Conservation (phyloP, 1,140 invertebrate species). For the Polyergus mexicanus region DNA sequence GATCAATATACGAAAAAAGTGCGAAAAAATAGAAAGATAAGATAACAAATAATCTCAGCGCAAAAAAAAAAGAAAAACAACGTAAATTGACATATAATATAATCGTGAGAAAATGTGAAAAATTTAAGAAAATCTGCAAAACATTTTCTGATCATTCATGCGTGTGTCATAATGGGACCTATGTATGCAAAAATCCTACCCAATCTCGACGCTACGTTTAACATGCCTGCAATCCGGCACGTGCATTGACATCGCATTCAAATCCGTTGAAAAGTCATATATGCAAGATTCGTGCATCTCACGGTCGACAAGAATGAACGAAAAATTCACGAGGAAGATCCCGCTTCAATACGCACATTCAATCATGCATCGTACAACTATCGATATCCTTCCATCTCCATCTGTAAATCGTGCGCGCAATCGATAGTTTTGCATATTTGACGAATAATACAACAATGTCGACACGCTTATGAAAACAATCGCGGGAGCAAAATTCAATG, state of each 20-base stretch:
- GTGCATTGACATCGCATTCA: constrained; percentile 14
- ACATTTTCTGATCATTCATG: neutral
- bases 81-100: neutral
- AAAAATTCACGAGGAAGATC: constrained; percentile 26
- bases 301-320: constrained; percentile 10
- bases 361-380: constrained; percentile 7
- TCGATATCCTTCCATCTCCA: constrained; percentile 18
- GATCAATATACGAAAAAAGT: neutral
- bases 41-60: neutral
- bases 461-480: neutral
- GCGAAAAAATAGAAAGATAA: neutral
- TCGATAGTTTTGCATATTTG: constrained; percentile 70
- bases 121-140: neutral
- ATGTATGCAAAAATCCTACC: neutral
- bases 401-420: constrained; percentile 58
- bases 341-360: neutral
- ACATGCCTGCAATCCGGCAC: neutral
- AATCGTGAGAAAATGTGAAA: neutral
- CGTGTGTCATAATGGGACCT: neutral
- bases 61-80: neutral
- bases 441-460: constrained; percentile 26
- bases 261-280: constrained; percentile 8
- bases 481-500: neutral
- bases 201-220: neutral
- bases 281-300: constrained; percentile 3